Evolutionary conservation across 2,113 vertebrate species (phyloP), one percentile per base, ranked within the genome.

Genomic region (Archocentrus centrarchus): DNA sequence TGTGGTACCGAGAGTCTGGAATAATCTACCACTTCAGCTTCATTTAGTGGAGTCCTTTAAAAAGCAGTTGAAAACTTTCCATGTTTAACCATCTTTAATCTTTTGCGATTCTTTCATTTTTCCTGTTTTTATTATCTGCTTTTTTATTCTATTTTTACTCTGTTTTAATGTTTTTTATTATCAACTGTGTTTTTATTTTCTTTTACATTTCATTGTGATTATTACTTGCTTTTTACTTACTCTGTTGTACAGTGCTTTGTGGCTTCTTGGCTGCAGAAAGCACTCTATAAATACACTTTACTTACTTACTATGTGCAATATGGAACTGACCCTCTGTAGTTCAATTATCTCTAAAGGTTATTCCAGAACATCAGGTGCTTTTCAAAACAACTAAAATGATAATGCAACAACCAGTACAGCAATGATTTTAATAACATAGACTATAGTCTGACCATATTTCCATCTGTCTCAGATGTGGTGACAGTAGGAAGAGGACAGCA

Each of bases 401-500:
- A 18, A 70, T 2, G 13, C 15, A 47, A 15, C 11, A 47, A 30
- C 64, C 24, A 10, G 30, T 53, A 53, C 2, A 70, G 30, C 22
- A 50, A 11, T 30, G 1, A 70, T 30, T 70, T 70, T 24, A 50
- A 20, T 50, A 2, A 20, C 5, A 53, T 1, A 7, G 24, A 70
- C 15, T 20, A 18, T 53, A 24, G 24, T 53, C 17, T 53, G 24
- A 53, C 18, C 2, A 2, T 50, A 50, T 70, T 70, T 57, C 53
- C 53, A 57, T n/a, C 55, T 58, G 37, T 77, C 53, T 61, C 89
- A 99, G 98, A 86, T 93, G 82, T 99, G 97, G 97, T 88, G 91
- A 6, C 93, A 94, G 80, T 98, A 97, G 96, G 97, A 99, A 89
- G 94, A 96, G 24, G 93, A 94, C 81, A 92, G 91, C 1, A 58